Base-by-base conservation (phyloP, 2,113 vertebrate genomes). In the Hemichromis elongatus region DNA sequence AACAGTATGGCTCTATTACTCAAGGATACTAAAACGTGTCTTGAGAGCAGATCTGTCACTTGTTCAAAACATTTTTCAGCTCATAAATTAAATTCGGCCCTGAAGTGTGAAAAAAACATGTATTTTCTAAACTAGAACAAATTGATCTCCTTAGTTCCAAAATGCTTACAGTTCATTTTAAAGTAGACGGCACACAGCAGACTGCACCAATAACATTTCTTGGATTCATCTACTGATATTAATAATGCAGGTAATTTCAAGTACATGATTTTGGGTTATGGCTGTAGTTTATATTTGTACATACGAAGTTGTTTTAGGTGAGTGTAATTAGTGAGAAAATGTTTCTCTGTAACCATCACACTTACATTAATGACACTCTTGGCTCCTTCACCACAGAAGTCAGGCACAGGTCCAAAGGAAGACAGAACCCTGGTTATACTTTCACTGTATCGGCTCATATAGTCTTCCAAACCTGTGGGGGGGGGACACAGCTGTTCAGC, bases 351-450 rank as follows among this genome's bases (percentile, higher is more conserved):
- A 9, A 6, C 59, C 16, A 33, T n/a, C n/a, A 7, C 61, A 63
- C 6, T 90, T 89, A 99, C 98, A 93, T 97, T 93, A 85, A 81
- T 83, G 73, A 99, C 94, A 79, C 93, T 95, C 82, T 96, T 89
- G 82, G 95, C 95, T 52, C 90, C 94, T 82, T 97, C 95, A 11
- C 96, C 94, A 5, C 92, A 95, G 94, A 99, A 99, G 59, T 98
- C 96, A 50, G 98, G 98, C 79, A 97, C 84, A 3, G 98, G 96
- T 18, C 98, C 98, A 77, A 98, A 98, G 33, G 96, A 96, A 80
- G 87, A 95, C 81, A 99, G 94, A 75, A 99, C 95, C 61, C 90
- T 96, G 35, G 92, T 83, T 96, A 99, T 85, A 50, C 97, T 96
- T 53, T 96, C 96, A 2, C 95, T 91, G 30, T 99, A 99, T 40